Evolutionary conservation across 2,888 invertebrate species (phyloP).

Genomic region (Fragum fragum): DNA sequence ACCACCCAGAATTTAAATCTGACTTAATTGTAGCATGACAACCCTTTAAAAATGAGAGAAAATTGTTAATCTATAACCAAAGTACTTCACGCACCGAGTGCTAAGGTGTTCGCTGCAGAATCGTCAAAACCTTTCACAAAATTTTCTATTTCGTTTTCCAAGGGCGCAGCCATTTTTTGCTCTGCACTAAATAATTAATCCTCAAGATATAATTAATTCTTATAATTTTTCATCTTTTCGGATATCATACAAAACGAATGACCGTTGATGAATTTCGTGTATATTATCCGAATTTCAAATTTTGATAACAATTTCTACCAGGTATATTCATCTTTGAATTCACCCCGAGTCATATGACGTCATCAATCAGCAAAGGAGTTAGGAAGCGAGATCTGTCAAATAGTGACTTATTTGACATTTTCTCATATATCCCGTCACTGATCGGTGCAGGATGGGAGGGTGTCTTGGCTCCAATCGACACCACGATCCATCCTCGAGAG

Average conservation of each 20-base stretch:
- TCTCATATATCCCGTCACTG: slow-evolving; percentile 20
- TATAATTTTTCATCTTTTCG: neutral
- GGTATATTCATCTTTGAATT: neutral
- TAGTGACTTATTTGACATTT: slow-evolving; percentile 11
- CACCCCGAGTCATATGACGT: slow-evolving; percentile 25
- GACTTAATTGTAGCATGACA: too few relatives aligned
- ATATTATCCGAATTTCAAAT: neutral
- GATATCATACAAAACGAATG: too few relatives aligned
- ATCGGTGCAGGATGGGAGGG: slow-evolving; percentile 81
- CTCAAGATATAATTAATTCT: too few relatives aligned
- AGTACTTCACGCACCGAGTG: neutral
- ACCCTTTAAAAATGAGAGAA: too few relatives aligned
- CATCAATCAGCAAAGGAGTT: slow-evolving; percentile 30
- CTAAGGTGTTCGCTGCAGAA: slow-evolving; percentile 50
- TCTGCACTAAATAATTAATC: slow-evolving; percentile 6
- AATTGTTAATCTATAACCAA: too few relatives aligned
- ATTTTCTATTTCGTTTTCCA: slow-evolving; percentile 64
- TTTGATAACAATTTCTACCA: neutral
- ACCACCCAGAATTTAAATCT: too few relatives aligned
- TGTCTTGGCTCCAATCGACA: slow-evolving; percentile 85
- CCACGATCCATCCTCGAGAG: slow-evolving; percentile 83
- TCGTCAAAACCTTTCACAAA: slow-evolving; percentile 66
- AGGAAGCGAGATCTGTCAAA: slow-evolving; percentile 55
- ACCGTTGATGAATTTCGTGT: too few relatives aligned
- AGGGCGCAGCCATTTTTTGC: slow-evolving; percentile 77